Evolutionary conservation across 2,113 vertebrate genomes (phyloP), one percentile per base, ranked within the genome.

Genomic region (Paramormyrops kingsleyae): DNA sequence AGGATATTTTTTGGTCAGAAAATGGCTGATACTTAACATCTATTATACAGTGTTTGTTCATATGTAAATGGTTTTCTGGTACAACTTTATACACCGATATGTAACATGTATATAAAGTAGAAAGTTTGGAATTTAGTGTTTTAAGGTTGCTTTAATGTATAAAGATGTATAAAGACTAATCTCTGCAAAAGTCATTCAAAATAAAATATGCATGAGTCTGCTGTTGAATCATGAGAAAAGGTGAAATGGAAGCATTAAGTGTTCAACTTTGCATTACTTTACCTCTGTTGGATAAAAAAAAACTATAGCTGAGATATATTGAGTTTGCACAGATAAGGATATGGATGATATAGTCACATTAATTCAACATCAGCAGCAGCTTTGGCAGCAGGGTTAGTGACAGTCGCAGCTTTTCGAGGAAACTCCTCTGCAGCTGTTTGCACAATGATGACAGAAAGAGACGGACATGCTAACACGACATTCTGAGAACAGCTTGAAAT

Each of bases 81-180:
- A 44, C 46, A 24, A n/a, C 83, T 47, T 84, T 46, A 84, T 84
- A 84, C 27, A 19, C 5, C 4, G 8, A n/a, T 87, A 7, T 31
- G 24, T 87, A 53, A 87, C 19, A 87, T 87, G 85, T 87, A 87
- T 87, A 87, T 87, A 52, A 31, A 87, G 85, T 7, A 35, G 27
- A 9, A 85, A 24, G 46, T 27, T 52, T 87, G 42, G 46, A 24
- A 49, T 50, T 87, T 53, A 13, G n/a, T 87, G n/a, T 50, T 50
- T 47, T 87, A 53, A 52, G 44, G 49, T 31, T 70, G 62, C 62
- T 70, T 15, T 35, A 13, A 31, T 87, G 85, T 87, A 87, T 53
- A 52, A 52, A 84, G 39, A 84, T 84, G 83, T 84, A 84, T 84
- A 46, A 84, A 84, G 44, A 46, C 83, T 80, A 80, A 84, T 84